Base-by-base conservation (phyloP, 1,140 invertebrate genomes). In the Brachionus rotundiformis region DNA sequence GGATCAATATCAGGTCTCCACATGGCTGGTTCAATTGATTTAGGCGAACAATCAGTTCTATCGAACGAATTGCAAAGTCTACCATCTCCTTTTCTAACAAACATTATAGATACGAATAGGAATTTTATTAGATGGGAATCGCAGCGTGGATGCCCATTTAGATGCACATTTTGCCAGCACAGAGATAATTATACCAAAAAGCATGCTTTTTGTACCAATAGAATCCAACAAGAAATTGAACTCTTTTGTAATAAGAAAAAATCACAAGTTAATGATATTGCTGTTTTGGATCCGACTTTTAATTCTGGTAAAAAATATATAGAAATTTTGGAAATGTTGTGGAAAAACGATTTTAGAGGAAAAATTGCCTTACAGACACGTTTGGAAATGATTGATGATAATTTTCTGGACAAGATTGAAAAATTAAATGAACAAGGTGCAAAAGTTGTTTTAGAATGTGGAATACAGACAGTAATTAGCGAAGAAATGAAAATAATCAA, bases 171-270 rank as follows among this genome's bases (percentile, higher is more conserved):
- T 49, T 49, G 47, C 7, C 47, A 49, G 16, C 47, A 49, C 16
- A 49, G 6, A 49, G 47, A 49, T 49, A 49, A 49, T 1, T 49
- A 49, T 49, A 49, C 47, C 7, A n/a, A 16, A 13, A 49, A n/a
- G 16, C 47, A 49, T 1, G 16, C 13, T 19, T 49, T 49, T 5
- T 49, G 47, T 49, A n/a, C 2, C 13, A 49, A 49, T 16, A 49
- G 47, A 49, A 49, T 49, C 16, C 47, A 49, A 49, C 47, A 49
- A 49, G 47, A 49, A 49, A 49, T 49, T 49, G 47, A 49, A n/a
- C 16, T 49, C 7, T 49, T 49, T 49, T 49, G 47, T 19, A n/a
- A 49, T 16, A 49, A 49, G 16, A 49, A 49, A n/a, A 4, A 19
- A 49, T 49, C 47, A 16, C 13, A 49, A 49, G 47, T 49, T 0